Base-by-base conservation (phyloP, 2,113 vertebrate genomes). In the Limanda limanda region DNA sequence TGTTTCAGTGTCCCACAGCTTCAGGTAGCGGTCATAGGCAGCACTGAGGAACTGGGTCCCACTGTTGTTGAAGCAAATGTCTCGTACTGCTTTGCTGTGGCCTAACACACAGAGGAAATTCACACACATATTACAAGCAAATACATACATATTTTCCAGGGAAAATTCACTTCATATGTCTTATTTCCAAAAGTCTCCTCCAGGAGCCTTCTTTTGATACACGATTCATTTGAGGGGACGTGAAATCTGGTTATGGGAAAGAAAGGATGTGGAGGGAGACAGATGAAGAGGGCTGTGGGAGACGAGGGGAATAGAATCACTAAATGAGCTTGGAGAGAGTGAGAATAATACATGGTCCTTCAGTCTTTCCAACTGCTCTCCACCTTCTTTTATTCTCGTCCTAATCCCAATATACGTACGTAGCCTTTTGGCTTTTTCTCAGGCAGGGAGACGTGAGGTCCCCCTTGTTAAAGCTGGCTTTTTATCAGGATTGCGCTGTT, bases 1-100 rank as follows among this genome's bases (percentile, higher is more conserved):
- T 91, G 97, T 99, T 87, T 99, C 98, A 0, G 97, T 93, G 91
- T 99, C 98, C 98, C 97, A 99, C 54, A 99, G 96, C 82, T 99
- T 99, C n/a, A 99, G 94, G 80, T 98, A 97, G 35, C 97, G 95
- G 85, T 99, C 98, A 35, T 99, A 99, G 0, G 95, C 98, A 12
- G 98, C 98, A 10, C 97, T 99, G 67, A 99, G 96, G 87, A 99
- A 99, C 83, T 86, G 95, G 4, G 95, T 97, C 3, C 97, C 98
- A 1, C 85, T 94, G 79, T 98, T 98, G 80, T 98, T 99, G 85
- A 95, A 99, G 87, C 97, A 99, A 87, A 99, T 96, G 87, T 99
- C 98, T 88, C 98, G 90, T 78, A 99, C 97, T 24, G 98, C 97
- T 94, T 99, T 99, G 91, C 97, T 96, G 87, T 99, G 98, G 56